These are phyloP conservation scores for Dicrostonyx torquatus DNA, from an alignment of 2,797 vertebrate genomes.

Conservation along the genomic window DNA sequence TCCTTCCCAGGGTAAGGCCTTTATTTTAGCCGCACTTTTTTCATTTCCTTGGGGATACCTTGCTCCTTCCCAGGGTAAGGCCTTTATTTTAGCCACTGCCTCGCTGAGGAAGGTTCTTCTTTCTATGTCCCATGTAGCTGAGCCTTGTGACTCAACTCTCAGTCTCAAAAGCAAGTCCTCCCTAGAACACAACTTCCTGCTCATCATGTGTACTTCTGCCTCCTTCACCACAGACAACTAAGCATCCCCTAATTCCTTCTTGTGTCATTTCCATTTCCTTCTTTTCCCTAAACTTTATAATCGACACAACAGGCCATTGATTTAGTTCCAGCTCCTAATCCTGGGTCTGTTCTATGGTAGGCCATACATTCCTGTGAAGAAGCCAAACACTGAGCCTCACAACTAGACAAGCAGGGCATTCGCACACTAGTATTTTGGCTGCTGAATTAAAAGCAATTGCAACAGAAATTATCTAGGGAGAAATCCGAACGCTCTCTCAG, in stretches of 20 bases:
- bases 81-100: no score
- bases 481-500: background rate
- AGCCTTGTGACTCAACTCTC: background rate
- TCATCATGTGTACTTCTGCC: background rate
- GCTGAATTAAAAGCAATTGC: conserved; percentile 29
- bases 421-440: background rate
- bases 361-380: background rate
- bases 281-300: background rate
- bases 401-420: background rate
- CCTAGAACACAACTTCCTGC: background rate
- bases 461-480: conserved; percentile 16
- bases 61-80: background rate
- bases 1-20: background rate
- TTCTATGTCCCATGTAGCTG: background rate
- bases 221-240: background rate
- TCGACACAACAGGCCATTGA: background rate
- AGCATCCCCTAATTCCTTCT: background rate
- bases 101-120: background rate
- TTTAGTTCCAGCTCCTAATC: background rate
- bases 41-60: background rate
- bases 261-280: background rate
- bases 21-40: background rate
- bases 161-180: background rate
- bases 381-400: background rate
- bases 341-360: background rate